Evolutionary conservation across 2,888 invertebrate genomes (phyloP).

Genomic region (Blastobasis adustella): DNA sequence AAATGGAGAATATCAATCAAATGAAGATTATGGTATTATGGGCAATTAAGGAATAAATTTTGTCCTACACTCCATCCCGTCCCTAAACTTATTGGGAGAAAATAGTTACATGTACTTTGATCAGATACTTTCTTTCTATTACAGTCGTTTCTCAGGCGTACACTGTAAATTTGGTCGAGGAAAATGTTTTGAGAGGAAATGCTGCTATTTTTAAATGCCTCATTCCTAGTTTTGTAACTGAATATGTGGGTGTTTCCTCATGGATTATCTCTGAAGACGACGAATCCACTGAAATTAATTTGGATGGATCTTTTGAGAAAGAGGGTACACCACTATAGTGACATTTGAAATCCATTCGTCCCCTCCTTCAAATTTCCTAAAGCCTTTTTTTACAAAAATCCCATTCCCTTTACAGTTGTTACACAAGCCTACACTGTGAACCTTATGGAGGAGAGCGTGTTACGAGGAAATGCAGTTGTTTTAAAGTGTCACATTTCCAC

Average conservation of each 20-base stretch:
- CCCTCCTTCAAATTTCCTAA: background rate
- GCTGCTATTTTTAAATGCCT: conserved; percentile 87
- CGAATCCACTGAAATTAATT: conserved; percentile 47
- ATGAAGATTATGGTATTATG: conserved; percentile 51
- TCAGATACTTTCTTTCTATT: conserved; percentile 22
- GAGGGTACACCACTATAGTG: conserved; percentile 36
- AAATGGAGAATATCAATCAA: conserved; percentile 81
- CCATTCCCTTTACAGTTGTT: conserved; percentile 81
- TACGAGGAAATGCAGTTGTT: conserved; percentile 91
- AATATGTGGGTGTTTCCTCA: conserved; percentile 86
- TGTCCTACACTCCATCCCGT: conserved; percentile 8
- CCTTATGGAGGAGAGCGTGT: conserved; percentile 93
- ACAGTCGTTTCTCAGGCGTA: conserved; percentile 79
- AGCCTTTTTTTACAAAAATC: conserved; percentile 1
- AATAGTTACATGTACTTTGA: no score
- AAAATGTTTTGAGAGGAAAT: conserved; percentile 88
- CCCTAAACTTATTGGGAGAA: no score
- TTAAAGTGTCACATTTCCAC: conserved; percentile 95
- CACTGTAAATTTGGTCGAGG: conserved; percentile 88
- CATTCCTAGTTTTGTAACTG: conserved; percentile 89
- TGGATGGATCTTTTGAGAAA: conserved; percentile 35
- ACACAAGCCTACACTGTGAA: conserved; percentile 91
- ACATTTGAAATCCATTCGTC: conserved; percentile 4
- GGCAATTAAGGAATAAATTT: conserved; percentile 10
- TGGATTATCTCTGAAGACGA: conserved; percentile 83